A percentile compares a stretch with the other conserved stretches of the same genome.
Conservation (phyloP, 2,797 vertebrate species). For the Syngnathus rostellatus region DNA sequence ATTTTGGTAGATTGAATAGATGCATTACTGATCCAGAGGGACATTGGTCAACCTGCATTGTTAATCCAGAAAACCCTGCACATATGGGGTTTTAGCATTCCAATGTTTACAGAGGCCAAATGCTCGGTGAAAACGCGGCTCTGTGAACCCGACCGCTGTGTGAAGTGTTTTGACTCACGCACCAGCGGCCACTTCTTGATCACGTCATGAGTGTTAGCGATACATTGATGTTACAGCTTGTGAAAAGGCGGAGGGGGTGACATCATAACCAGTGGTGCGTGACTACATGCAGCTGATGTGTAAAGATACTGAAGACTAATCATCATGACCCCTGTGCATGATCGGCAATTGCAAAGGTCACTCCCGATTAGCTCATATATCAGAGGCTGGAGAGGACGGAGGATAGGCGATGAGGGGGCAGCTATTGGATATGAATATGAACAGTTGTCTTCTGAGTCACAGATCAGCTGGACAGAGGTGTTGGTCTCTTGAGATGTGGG, state of each 20-base stretch:
- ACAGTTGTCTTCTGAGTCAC: slow-evolving; percentile 29
- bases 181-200: slow-evolving; percentile 22
- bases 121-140: not conserved
- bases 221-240: slow-evolving; percentile 8
- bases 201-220: slow-evolving; percentile 14
- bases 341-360: slow-evolving; percentile 20
- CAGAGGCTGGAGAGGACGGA: slow-evolving; percentile 13
- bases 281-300: slow-evolving; percentile 23
- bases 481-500: slow-evolving; percentile 18
- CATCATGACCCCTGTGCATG: slow-evolving; percentile 12
- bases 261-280: slow-evolving; percentile 15
- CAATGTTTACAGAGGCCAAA: not conserved
- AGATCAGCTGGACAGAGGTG: slow-evolving; percentile 22
- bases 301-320: slow-evolving; percentile 19
- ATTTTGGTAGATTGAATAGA: not conserved
- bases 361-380: slow-evolving; percentile 18
- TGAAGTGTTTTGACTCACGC: slow-evolving; percentile 32
- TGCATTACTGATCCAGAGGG: not conserved
- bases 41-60: not conserved
- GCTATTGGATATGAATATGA: slow-evolving; percentile 15
- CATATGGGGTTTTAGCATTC: not conserved
- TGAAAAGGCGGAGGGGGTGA: slow-evolving; percentile 7
- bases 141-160: slow-evolving; percentile 16
- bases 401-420: slow-evolving; percentile 16
- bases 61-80: not conserved